Evolutionary conservation across 2,888 invertebrate species (phyloP).

Genomic region (Aporophyla lueneburgensis): DNA sequence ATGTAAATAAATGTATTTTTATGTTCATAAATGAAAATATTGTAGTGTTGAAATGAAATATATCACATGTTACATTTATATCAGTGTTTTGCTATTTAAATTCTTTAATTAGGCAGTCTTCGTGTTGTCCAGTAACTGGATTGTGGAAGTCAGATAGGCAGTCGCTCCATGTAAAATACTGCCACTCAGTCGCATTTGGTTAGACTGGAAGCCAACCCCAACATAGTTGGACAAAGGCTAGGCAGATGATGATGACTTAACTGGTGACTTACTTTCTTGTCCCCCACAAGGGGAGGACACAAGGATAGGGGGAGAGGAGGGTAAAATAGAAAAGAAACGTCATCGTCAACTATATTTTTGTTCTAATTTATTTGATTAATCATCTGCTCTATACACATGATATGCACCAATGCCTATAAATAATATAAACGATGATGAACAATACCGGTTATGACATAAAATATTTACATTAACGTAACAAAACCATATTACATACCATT

Average conservation of each 20-base stretch:
- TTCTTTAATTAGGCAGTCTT: not conserved
- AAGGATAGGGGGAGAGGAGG: too few relatives aligned
- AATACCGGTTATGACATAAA: conserved; percentile 82
- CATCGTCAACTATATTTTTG: conserved; percentile 82
- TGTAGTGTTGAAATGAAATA: conserved; percentile 85
- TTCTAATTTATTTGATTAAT: conserved; percentile 91
- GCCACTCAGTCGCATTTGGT: too few relatives aligned
- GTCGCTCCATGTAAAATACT: too few relatives aligned
- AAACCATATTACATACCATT: conserved; percentile 78
- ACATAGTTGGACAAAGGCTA: too few relatives aligned
- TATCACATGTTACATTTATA: conserved; percentile 84
- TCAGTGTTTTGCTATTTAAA: conserved; percentile 16
- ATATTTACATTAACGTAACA: conserved; percentile 82
- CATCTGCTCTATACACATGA: conserved; percentile 91
- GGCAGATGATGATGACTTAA: too few relatives aligned
- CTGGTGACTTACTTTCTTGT: too few relatives aligned
- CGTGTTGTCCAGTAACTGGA: too few relatives aligned
- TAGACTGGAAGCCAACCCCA: too few relatives aligned
- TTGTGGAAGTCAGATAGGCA: too few relatives aligned
- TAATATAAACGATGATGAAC: conserved; percentile 88
- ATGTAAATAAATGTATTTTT: conserved; percentile 81
- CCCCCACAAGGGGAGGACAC: too few relatives aligned
- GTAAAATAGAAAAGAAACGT: conserved; percentile 77
- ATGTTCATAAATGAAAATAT: conserved; percentile 79
- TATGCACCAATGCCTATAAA: conserved; percentile 91